Evolutionary conservation across 2,888 invertebrate species (phyloP).

Genomic region (Prosapia bicincta): DNA sequence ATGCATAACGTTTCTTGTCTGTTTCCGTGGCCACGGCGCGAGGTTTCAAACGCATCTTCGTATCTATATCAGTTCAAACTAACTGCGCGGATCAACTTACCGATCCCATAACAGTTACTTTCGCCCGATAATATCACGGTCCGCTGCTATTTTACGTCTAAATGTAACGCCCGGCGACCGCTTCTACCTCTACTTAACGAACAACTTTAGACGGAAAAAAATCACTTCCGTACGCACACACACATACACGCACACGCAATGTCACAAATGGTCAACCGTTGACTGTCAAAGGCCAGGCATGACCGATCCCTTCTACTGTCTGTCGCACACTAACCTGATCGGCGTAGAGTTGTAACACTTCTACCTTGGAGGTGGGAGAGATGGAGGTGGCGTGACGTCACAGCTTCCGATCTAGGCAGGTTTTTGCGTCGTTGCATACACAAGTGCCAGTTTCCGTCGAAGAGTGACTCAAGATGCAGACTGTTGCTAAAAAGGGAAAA

Average conservation of each 20-base stretch:
- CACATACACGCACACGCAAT: no score
- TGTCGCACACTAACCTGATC: background rate
- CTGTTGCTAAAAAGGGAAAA: no score
- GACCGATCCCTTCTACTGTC: background rate
- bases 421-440: background rate
- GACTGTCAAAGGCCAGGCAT: background rate
- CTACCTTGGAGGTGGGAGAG: background rate
- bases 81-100: background rate
- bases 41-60: conserved; percentile 1
- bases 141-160: background rate
- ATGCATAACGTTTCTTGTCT: conserved; percentile 12
- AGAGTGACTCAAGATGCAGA: background rate
- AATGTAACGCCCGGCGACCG: background rate
- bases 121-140: background rate
- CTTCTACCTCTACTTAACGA: background rate
- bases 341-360: background rate
- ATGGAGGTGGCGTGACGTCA: background rate
- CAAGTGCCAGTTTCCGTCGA: background rate
- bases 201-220: background rate
- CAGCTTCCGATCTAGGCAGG: background rate
- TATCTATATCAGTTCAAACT: background rate
- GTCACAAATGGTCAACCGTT: background rate
- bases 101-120: background rate
- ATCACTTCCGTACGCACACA: no score
- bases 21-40: background rate